Percentiles rank a stretch among this genome's conserved stretches.
Conservation (phyloP, 2,797 vertebrate species). For the Platyrinchus mystaceus region DNA sequence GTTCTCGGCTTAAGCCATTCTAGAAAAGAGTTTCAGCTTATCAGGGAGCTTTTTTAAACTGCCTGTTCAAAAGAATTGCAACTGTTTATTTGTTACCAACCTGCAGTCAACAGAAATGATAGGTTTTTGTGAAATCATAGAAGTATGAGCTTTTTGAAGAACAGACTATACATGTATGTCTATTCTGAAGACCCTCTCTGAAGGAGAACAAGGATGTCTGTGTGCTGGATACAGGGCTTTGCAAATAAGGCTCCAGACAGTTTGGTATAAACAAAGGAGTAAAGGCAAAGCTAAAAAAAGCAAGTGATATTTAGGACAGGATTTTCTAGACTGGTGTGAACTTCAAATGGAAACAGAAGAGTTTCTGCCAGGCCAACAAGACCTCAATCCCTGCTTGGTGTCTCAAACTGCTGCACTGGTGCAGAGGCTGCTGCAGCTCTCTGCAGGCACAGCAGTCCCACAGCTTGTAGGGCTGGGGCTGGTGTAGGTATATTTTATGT, state of each 20-base stretch:
- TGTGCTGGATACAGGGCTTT: not conserved
- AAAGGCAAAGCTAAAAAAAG: not conserved
- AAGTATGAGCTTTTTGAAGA: not conserved
- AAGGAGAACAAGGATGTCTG: not conserved
- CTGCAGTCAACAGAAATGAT: not conserved
- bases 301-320: not conserved
- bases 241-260: not conserved
- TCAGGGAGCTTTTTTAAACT: not conserved
- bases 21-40: not conserved
- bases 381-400: not conserved
- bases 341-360: not conserved
- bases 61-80: not conserved
- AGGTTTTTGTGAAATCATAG: not conserved
- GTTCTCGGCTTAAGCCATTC: not conserved
- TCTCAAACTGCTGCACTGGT: not conserved
- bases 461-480: not conserved
- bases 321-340: not conserved
- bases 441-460: not conserved
- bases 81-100: not conserved
- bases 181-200: not conserved
- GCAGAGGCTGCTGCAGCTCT: not conserved
- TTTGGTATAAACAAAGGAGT: not conserved
- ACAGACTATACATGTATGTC: not conserved
- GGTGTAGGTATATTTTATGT: not conserved
- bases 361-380: not conserved